Base-by-base conservation (phyloP, 2,888 invertebrate species). In the Chloroclysta siterata region DNA sequence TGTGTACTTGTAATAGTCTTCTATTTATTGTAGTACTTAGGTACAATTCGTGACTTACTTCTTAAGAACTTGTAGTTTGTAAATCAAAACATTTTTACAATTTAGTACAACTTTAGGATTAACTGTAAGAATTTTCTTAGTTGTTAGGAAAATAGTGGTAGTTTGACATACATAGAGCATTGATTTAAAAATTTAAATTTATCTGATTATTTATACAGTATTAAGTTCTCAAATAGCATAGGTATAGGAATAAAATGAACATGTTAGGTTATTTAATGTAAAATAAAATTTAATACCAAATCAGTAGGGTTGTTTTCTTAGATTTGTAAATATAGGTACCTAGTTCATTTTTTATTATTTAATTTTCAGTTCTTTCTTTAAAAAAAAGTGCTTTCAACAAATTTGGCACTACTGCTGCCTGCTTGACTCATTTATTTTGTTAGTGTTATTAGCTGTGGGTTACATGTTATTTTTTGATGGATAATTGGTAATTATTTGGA, bases 1-100 rank as follows among this genome's bases (percentile, higher is more conserved):
- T 85, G 85, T 91, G 89, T 91, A 90, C 88, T 88, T 91, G 88
- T 92, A 91, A 89, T 87, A 85, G 85, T 87, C 87, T 85, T 88
- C 89, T 91, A 93, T 91, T 92, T 92, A 93, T 92, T 93, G 91
- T 91, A 89, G 91, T 92, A 90, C 91, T 80, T 87, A 83, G 89
- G 91, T 91, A 92, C 91, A 55, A 84, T 86, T 74, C 86, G 86
- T 88, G 89, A 90, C 88, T 87, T 90, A 87, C 76, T 85, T 84
- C 80, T n/a, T 91, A 92, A 90, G 89, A 82, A 79, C 78, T 82
- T 52, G 59, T 86, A 85, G 83, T 79, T 84, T 90, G 87, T 91
- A 83, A 87, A 84, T 78, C 81, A 77, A 81, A 82, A 80, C 80
- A 80, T 69, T 70, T 66, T 71, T 65, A 73, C 67, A 67, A 70